A percentile compares a stretch with the other conserved stretches of the same genome.
phyloP scores from a whole-genome alignment of 2,797 vertebrate genomes.

The Muraenolepis orangiensis region DNA sequence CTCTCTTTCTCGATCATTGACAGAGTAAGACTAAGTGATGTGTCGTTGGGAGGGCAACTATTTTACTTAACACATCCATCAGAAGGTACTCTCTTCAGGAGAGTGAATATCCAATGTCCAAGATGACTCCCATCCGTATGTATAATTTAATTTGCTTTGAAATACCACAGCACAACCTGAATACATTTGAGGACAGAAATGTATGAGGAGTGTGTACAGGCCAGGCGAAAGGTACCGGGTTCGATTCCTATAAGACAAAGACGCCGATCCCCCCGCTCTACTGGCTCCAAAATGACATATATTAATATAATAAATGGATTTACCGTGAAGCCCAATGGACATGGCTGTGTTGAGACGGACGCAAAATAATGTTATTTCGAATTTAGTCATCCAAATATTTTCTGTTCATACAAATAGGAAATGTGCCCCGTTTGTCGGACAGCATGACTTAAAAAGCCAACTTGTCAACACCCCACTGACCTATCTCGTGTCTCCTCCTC shows the following conservation, averaged over 20 bases:
- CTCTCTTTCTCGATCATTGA: neutral
- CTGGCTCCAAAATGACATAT: no score
- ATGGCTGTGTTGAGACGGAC: no score
- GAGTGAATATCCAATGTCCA: neutral
- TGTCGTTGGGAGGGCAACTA: neutral
- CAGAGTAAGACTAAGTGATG: neutral
- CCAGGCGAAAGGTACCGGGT: neutral
- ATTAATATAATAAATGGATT: no score
- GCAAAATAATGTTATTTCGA: no score
- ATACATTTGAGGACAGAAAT: neutral
- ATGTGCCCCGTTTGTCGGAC: no score
- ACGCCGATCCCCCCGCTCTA: no score
- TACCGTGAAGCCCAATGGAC: no score
- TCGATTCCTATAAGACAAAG: no score
- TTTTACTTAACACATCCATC: conserved; percentile 1
- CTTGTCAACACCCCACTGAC: neutral
- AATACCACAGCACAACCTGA: neutral
- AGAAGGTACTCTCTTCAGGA: conserved; percentile 1
- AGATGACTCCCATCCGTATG: neutral
- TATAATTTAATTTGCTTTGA: neutral
- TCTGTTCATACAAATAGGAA: no score
- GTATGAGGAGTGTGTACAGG: neutral
- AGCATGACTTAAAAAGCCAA: neutral
- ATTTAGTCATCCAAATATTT: no score
- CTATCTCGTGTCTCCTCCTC: conserved; percentile 29